phyloP scores from a whole-genome alignment of 2,113 vertebrate genomes.

The Neomonachus schauinslandi region DNA sequence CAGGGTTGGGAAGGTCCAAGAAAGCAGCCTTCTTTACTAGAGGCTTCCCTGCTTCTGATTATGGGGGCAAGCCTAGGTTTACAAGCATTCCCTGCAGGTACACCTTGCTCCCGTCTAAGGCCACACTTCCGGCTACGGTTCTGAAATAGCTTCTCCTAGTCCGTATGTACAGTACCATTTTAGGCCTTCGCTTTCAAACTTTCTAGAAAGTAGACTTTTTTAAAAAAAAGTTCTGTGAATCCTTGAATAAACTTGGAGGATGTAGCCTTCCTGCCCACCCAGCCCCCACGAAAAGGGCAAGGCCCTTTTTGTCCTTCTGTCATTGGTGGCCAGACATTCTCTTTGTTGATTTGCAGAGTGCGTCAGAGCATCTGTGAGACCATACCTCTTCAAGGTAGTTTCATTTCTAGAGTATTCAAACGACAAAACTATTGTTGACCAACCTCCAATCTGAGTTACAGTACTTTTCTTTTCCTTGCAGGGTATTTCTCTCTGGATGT shows the following conservation, averaged over 20 bases:
- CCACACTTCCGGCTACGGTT: not conserved
- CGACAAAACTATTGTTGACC: not conserved
- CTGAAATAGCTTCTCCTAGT: not conserved
- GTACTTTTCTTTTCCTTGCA: not conserved
- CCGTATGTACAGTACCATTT: not conserved
- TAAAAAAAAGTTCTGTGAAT: not conserved
- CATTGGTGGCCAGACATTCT: not conserved
- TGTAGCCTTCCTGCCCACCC: not conserved
- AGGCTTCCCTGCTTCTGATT: not conserved
- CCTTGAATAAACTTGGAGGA: not conserved
- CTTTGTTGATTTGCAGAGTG: not conserved
- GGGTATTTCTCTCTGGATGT: not conserved
- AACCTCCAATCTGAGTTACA: not conserved
- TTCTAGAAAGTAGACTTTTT: not conserved
- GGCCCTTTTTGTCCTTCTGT: not conserved
- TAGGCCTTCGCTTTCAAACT: not conserved
- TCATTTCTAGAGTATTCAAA: not conserved
- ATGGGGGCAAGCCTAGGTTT: not conserved
- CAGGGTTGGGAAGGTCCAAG: not conserved
- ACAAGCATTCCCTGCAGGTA: not conserved
- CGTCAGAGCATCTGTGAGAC: not conserved
- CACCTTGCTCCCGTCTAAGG: not conserved
- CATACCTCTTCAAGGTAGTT: not conserved
- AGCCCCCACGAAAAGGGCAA: not conserved
- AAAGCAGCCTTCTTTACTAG: not conserved